These are phyloP conservation scores for Brachionus manjavacas DNA, from an alignment of 1,140 invertebrate genomes.

Conservation along the genomic window DNA sequence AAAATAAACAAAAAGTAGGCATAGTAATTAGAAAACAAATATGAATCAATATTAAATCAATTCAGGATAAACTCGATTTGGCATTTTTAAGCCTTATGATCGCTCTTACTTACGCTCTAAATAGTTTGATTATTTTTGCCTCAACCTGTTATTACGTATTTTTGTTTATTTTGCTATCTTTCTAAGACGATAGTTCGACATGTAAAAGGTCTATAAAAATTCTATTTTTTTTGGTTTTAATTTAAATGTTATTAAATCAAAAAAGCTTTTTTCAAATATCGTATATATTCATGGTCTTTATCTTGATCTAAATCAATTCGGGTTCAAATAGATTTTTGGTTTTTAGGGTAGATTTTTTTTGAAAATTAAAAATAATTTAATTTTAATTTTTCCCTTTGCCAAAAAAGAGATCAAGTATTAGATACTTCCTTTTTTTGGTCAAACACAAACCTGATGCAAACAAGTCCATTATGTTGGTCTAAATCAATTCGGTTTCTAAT, in stretches of 20 bases:
- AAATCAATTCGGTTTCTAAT: too few relatives aligned
- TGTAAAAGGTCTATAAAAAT: conserved; percentile 27
- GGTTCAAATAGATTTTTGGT: not conserved
- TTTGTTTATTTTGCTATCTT: not conserved
- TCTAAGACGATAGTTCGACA: not conserved
- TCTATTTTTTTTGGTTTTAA: not conserved
- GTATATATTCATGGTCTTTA: not conserved
- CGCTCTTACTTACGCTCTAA: not conserved
- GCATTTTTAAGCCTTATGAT: conserved; percentile 12
- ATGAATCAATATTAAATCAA: conserved; percentile 15
- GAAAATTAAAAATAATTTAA: too few relatives aligned
- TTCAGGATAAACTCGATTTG: conserved; percentile 24
- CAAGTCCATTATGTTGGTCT: too few relatives aligned
- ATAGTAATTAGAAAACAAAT: conserved; percentile 14
- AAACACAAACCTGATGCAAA: too few relatives aligned
- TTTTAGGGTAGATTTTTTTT: not conserved
- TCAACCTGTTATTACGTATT: not conserved
- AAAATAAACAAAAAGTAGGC: not conserved
- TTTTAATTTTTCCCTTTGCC: too few relatives aligned
- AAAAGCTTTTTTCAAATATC: not conserved
- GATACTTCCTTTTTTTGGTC: too few relatives aligned
- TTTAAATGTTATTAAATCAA: conserved; percentile 23
- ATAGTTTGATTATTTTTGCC: conserved; percentile 12
- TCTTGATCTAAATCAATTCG: not conserved
- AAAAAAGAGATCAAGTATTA: too few relatives aligned